Evolutionary conservation across 2,888 invertebrate genomes (phyloP), one percentile per base, ranked within the genome.

Genomic region (Acheta domesticus): DNA sequence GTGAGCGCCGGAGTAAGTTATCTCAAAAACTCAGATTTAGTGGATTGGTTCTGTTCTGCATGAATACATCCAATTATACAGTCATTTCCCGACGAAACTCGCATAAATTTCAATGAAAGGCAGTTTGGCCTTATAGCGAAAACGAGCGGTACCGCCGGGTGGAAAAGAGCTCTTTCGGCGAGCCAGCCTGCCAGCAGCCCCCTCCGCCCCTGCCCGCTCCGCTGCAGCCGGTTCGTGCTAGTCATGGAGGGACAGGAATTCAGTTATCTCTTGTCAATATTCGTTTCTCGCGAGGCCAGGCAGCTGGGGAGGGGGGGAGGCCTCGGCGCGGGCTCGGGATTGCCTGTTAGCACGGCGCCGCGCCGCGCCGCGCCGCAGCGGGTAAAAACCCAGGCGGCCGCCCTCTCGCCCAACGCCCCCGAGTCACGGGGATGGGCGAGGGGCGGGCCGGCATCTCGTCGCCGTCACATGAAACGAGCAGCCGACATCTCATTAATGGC

Each of bases 241-340:
- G 62, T 62, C 62, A 62, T 62, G 62, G 62, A n/a, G 8, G 62
- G n/a, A n/a, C 16, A 62, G 62, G 62, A 62, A 62, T 62, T 62
- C 62, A 62, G 62, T 62, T 62, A 62, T 62, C 62, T 62, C 62
- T 62, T 62, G 62, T 62, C 62, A 62, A 62, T 62, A 62, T 62
- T 62, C 62, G 62, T 62, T 62, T 62, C 16, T 62, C 62, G 16
- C 62, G n/a, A 14, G 14, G 62, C n/a, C 1, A 62, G 62, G 62
- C 16, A 16, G 62, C 4, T 2, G 14, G 62, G 62, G 62, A 4
- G 4, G 12, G 4, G 62, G 62, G 8, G 14, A n/a, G 62, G 62
- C 11, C 62, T 16, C 62, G 16, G 62, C 0, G 62, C 62, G 62
- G 16, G 12, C 62, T 1, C 8, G 16, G 1, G 62, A 19, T n/a